Conservation (phyloP, 2,113 vertebrate species). For the Spea bombifrons region DNA sequence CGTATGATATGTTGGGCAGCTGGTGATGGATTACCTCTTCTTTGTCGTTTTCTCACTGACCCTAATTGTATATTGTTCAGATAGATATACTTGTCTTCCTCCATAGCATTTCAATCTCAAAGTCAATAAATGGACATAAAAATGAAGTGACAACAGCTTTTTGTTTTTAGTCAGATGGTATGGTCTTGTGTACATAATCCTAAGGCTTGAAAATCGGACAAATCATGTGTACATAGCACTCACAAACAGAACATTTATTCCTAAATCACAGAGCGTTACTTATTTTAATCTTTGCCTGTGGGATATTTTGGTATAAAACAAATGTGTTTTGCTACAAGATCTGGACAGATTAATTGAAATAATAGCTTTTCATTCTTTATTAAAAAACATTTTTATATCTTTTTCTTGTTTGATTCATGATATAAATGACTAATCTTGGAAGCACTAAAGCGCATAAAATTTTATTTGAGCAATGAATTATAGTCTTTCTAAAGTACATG, state of each 20-base stretch:
- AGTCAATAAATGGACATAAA: not conserved
- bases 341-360: not conserved
- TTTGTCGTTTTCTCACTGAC: too few species aligned
- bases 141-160: not conserved
- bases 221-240: slow-evolving; percentile 21
- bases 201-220: not conserved
- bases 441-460: not conserved
- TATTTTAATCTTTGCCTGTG: slow-evolving; percentile 8
- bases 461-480: slow-evolving; percentile 1
- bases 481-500: not conserved
- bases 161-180: slow-evolving; percentile 15
- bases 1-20: too few species aligned
- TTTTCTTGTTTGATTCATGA: not conserved
- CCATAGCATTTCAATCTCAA: not conserved
- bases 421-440: not conserved
- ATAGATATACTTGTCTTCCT: too few species aligned
- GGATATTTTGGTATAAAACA: slow-evolving; percentile 5
- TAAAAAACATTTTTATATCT: not conserved
- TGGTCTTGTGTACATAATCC: slow-evolving; percentile 16
- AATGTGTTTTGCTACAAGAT: not conserved
- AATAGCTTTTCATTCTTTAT: not conserved
- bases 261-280: not conserved
- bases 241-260: slow-evolving; percentile 11
- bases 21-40: too few species aligned
- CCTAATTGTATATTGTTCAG: too few species aligned